Conservation (phyloP, 2,797 vertebrate genomes). For the Lepus townsendii region DNA sequence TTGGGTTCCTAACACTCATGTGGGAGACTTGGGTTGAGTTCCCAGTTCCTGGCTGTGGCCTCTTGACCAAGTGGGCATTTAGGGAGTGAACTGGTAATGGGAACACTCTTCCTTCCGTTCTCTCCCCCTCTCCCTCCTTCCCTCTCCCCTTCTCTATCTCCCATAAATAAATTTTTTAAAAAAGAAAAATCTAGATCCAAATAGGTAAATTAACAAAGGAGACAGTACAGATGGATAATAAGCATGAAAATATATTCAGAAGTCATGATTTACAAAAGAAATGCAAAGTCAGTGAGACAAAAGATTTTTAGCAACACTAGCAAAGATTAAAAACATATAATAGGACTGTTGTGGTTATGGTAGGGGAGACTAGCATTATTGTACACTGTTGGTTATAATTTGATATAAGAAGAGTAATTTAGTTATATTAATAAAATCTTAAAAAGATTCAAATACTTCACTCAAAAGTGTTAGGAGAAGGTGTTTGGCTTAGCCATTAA, state of each 20-base stretch:
- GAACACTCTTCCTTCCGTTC: too few relatives aligned
- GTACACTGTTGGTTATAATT: background rate
- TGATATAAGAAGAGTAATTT: background rate
- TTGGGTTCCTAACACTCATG: background rate
- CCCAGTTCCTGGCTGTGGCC: too few relatives aligned
- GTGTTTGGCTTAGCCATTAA: too few relatives aligned
- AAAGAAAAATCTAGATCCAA: background rate
- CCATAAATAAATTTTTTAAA: background rate
- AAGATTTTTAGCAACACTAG: conserved; percentile 37
- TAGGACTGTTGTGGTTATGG: background rate
- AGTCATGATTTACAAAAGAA: conserved; percentile 51
- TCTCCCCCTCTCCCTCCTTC: background rate
- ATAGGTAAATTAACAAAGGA: conserved; percentile 35
- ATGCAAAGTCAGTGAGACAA: conserved; percentile 15
- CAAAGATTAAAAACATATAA: conserved; percentile 33
- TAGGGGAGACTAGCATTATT: background rate
- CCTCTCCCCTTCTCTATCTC: background rate
- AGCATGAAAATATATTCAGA: conserved; percentile 34
- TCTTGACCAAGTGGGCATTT: too few relatives aligned
- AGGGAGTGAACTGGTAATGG: too few relatives aligned
- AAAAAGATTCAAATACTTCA: conserved; percentile 18
- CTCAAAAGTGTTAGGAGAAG: background rate
- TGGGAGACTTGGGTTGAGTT: background rate
- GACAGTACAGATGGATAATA: conserved; percentile 40
- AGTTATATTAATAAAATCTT: background rate